Evolutionary conservation across 2,113 vertebrate species (phyloP), one percentile per base, ranked within the genome.

Genomic region (Odontophorus gujanensis): DNA sequence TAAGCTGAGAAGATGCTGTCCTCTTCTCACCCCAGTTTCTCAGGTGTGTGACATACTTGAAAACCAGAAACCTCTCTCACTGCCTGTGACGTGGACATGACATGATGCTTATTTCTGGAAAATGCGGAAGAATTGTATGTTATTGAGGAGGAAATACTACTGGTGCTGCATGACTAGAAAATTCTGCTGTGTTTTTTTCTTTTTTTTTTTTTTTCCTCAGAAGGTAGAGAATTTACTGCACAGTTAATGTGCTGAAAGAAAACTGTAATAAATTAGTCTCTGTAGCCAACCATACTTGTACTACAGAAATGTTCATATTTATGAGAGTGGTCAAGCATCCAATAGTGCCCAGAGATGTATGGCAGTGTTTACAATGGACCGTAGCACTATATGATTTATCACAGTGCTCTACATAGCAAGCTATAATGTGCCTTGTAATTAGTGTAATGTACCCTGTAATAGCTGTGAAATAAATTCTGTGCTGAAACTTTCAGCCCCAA

Each of bases 391-490:
- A 7, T 78, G 86, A 94, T 96, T 96, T 89, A 92, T 89, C 81
- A 11, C 81, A 9, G 38, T 14, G 16, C 55, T 15, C 62, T 66
- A 25, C 47, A 15, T 21, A 53, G 38, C 42, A 20, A 42, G 78
- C 74, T 9, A 0, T 69, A 76, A 89, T 42, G 25, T 53, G 75
- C 40, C 17, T 62, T 80, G 81, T 85, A 94, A 93, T 96, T 92
- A 95, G 71, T 36, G 84, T 66, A 92, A 95, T 87, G 71, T 47
- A 63, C 87, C 74, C 68, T 79, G 71, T 89, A 94, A 93, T 85
- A 69, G 48, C 92, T 81, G 63, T 13, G 85, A 81, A 85, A 94
- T 93, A 91, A 95, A 96, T 93, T 72, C 66, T 85, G 18, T 55
- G 6, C 45, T 21, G 6, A 50, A 74, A 43, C 62, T 87, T 94